Evolutionary conservation across 2,113 vertebrate genomes (phyloP), one percentile per base, ranked within the genome.

Genomic region (Corapipo altera): DNA sequence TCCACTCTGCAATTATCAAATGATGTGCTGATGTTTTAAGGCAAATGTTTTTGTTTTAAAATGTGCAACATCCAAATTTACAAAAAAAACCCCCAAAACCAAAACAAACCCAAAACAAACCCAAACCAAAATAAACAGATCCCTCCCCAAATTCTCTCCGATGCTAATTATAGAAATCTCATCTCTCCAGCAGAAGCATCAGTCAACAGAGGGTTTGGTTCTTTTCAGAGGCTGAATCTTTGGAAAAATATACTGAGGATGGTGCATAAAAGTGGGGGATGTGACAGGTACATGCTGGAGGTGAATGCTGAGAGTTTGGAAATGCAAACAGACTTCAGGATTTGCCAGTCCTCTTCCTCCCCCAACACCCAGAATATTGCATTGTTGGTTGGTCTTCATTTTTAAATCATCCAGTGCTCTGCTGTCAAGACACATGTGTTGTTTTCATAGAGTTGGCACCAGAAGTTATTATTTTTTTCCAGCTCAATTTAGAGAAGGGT

Each of bases 381-480:
- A 26, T 44, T 77, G 46, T 51, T 79, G 76, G 39, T 88, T 11
- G 44, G 5, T 84, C 65, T 86, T 79, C 27, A 59, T 26, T 89
- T 90, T 89, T 22, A 75, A 78, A 81, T 72, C 48, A 33, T 89
- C 66, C 61, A 19, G 11, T 19, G 7, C 27, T 37, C 4, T 39
- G 43, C 88, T 94, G 91, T 89, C 79, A 90, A 86, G 92, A 62
- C 43, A 62, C 44, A 46, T 11, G 66, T 48, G 70, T 41, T 95
- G 72, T 90, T 95, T 81, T 84, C 82, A 71, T 12, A 54, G 55
- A 91, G 61, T 16, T 96, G 92, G 76, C 85, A 93, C n/a, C 48
- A 78, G 57, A 78, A 91, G 20, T 78, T 73, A 23, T 71, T 86
- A 52, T 87, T 71, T 93, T 75, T 78, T 57, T 28, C 26, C 85